Base-by-base conservation (phyloP, 2,888 invertebrate species). In the Himalopsyche anomala region DNA sequence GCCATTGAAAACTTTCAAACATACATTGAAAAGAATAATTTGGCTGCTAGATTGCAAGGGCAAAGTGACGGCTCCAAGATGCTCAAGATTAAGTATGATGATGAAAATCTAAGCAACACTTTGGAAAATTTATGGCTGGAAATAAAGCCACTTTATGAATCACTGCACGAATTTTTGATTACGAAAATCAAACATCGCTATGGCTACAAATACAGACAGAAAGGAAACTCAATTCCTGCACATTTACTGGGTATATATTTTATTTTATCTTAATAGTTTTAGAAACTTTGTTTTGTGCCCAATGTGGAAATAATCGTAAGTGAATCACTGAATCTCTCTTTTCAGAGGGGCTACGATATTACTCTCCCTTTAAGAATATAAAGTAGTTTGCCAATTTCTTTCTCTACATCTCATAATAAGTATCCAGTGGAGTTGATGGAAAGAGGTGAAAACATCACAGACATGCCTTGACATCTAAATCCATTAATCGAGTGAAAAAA, bases 91-190 rank as follows among this genome's bases (percentile, higher is more conserved):
- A 90, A 91, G 5, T 93, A 92, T 86, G 92, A 93, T 90, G 92
- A 93, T 84, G 91, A 91, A 6, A 83, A 92, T 87, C 92, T 93
- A 89, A 88, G 91, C 42, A 89, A 90, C 51, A 93, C 93, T 28
- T 92, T 95, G 45, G 90, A 91, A 54, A 90, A 91, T 55, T 90
- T 94, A 74, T 95, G 95, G 95, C 89, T 90, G 11, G 92, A 94
- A 90, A 92, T 96, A 8, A 93, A 94, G 89, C 96, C 96, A 0
- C 90, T 96, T n/a, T 96, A 96, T 90, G 89, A 93, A 40, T 91
- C 94, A 87, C 90, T 96, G 17, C 96, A 96, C 89, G 92, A 93
- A 79, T 96, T 95, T 89, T 95, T 95, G 0, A 91, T 94, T 89
- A 90, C 90, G 45, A 95, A 94, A 90, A 90, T 96, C 51, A 93